Conservation (phyloP, 1,140 invertebrate species). For the Drosophila sechellia region DNA sequence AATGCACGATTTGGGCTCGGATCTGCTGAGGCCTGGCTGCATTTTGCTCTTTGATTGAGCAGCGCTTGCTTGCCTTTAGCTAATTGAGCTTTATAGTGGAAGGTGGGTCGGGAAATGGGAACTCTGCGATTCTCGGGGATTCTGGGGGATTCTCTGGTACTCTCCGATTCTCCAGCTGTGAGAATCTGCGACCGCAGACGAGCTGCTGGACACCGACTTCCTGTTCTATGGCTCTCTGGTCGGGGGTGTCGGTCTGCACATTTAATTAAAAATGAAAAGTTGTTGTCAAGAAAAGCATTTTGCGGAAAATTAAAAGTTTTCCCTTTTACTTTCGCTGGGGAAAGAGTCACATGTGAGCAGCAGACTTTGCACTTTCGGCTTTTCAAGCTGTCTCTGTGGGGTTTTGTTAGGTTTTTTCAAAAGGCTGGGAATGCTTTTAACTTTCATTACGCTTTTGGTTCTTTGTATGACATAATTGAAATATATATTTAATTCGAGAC, state of each 20-base stretch:
- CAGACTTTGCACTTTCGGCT: constrained; percentile 36
- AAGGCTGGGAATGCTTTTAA: constrained; percentile 14
- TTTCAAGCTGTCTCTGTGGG: constrained; percentile 40
- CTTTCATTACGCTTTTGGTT: constrained; percentile 1
- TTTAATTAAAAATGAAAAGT: constrained; percentile 83
- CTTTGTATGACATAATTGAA: constrained; percentile 2
- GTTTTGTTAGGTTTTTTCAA: constrained; percentile 14
- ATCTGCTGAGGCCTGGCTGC: constrained; percentile 15
- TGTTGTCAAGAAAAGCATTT: constrained; percentile 70
- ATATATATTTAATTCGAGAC: constrained; percentile 21
- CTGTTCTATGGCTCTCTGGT: not conserved
- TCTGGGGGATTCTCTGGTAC: not conserved
- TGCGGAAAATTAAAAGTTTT: constrained; percentile 83
- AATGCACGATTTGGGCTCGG: constrained; percentile 69
- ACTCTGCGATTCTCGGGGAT: not conserved
- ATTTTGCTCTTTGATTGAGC: constrained; percentile 66
- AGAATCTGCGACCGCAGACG: constrained; percentile 37
- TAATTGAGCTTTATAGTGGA: constrained; percentile 76
- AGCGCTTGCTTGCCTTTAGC: constrained; percentile 64
- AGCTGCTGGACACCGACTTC: constrained; percentile 41
- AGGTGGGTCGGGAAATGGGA: constrained; percentile 38
- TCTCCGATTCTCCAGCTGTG: constrained; percentile 1
- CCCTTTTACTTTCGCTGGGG: constrained; percentile 44
- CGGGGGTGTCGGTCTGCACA: constrained; percentile 25
- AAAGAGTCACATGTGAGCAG: constrained; percentile 64